Evolutionary conservation across 2,113 vertebrate species (phyloP), one percentile per base, ranked within the genome.

Genomic region (Phyllopteryx taeniolatus): DNA sequence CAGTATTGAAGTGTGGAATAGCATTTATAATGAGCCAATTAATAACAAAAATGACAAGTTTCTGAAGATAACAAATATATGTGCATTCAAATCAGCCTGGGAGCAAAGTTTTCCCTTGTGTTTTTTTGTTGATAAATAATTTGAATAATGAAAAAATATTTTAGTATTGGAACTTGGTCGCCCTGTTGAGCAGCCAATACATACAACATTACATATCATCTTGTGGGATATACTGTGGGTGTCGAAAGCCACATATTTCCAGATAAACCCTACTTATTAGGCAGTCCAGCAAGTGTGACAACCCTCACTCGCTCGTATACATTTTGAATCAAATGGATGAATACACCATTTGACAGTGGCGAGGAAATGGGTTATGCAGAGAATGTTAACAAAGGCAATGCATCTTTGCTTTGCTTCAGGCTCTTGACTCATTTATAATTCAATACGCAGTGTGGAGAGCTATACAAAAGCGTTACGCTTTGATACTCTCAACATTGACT

Each of bases 381-480:
- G 62, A 59, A 61, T 78, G 79, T 73, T 71, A 74, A 84, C 56
- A 80, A 75, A 79, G 67, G 59, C 51, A 39, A 77, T 81, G 62
- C 39, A 67, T 81, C 76, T 83, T 69, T 70, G 63, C 43, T 71
- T 65, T 60, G 67, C 79, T 84, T 73, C 64, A 10, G 73, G 81
- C 78, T 39, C 35, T 49, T 46, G 9, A 60, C 62, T 82, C 70
- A 88, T 89, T 44, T 78, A 86, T 88, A 79, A 89, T 91, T 87
- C 67, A 90, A 47, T 49, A 47, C 35, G 70, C 4, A 3, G 49
- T 27, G 15, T 67, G 56, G 54, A 74, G 68, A 75, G 79, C 79
- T 74, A 53, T 71, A 71, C 35, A 71, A 47, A 71, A 0, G 0
- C 67, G 63, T 22, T 0, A 1, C 19, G 22, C 72, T 31, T 47